A percentile compares a stretch with the other conserved stretches of the same genome.
Conservation (phyloP, 2,888 invertebrate species). For the Trachelus stipa region DNA sequence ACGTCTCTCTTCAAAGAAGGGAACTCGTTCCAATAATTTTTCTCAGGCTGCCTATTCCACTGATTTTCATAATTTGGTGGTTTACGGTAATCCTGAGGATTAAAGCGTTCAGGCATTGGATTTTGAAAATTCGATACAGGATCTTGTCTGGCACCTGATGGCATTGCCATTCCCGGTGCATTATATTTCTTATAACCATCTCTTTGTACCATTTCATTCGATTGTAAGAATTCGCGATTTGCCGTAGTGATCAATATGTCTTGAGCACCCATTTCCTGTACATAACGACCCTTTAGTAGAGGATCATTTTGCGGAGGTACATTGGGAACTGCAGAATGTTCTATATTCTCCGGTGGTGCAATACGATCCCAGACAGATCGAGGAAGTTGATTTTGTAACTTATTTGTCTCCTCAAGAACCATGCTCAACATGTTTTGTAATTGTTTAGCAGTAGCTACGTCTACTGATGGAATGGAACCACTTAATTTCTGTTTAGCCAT, state of each 20-base stretch:
- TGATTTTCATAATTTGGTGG: constrained; percentile 28
- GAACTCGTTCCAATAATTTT: constrained; percentile 17
- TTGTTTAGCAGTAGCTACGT: constrained; percentile 56
- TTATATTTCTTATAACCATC: constrained; percentile 13
- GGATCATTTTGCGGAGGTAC: constrained; percentile 10
- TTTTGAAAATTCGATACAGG: constrained; percentile 25
- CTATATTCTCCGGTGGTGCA: constrained; percentile 47
- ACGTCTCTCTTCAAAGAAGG: constrained; percentile 11
- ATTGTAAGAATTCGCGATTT: constrained; percentile 41
- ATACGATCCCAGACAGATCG: constrained; percentile 64
- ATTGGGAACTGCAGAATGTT: constrained; percentile 6
- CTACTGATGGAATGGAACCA: constrained; percentile 44
- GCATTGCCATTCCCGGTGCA: constrained; percentile 1
- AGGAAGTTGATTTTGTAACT: constrained; percentile 57
- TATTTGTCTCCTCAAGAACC: constrained; percentile 61
- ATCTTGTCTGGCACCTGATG: constrained; percentile 9
- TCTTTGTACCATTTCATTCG: constrained; percentile 13
- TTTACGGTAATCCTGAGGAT: constrained; percentile 27
- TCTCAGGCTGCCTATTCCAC: constrained; percentile 31
- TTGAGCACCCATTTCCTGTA: constrained; percentile 49
- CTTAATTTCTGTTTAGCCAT: constrained; percentile 56
- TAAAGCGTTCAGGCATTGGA: constrained; percentile 16
- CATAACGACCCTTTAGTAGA: constrained; percentile 47
- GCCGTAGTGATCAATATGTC: constrained; percentile 53
- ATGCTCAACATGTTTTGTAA: constrained; percentile 58